These are phyloP conservation scores for Trididemnum nubilum DNA, from an alignment of 23 tunicate species.

Conservation along the genomic window DNA sequence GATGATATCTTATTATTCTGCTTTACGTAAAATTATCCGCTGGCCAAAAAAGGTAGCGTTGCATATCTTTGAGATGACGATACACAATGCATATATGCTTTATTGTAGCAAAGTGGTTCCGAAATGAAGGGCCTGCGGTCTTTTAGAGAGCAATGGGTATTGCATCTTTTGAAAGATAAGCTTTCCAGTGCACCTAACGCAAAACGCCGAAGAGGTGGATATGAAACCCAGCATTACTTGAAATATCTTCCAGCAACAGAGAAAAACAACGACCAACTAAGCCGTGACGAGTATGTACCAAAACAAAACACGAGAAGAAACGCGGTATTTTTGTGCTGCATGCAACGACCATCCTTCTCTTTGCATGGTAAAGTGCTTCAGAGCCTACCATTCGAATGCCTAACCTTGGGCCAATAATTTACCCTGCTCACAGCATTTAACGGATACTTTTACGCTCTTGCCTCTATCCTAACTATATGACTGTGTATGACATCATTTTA, in stretches of 20 bases:
- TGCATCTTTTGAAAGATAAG: constrained; percentile 14
- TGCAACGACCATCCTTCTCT: constrained; percentile 9
- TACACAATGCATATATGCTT: background rate
- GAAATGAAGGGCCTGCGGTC: background rate
- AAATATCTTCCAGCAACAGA: constrained; percentile 21
- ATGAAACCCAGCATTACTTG: constrained; percentile 13
- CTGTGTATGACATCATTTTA: too few species aligned
- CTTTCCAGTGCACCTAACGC: background rate
- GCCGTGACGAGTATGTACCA: constrained; percentile 20
- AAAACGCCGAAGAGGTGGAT: constrained; percentile 15
- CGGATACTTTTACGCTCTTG: too few species aligned
- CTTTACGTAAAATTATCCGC: background rate
- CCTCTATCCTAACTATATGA: too few species aligned
- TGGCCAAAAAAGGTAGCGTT: background rate
- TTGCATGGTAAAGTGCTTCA: constrained; percentile 15
- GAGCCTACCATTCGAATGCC: constrained; percentile 1
- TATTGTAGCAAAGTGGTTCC: background rate
- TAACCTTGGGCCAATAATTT: background rate
- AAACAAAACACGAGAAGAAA: constrained; percentile 11
- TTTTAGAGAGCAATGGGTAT: background rate
- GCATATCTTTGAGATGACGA: constrained; percentile 6
- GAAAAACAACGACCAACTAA: constrained; percentile 17
- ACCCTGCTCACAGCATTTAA: too few species aligned
- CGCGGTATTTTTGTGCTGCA: constrained; percentile 13
- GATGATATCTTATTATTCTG: background rate